Base-by-base conservation (phyloP, 2,113 vertebrate species). In the Carlito syrichta region DNA sequence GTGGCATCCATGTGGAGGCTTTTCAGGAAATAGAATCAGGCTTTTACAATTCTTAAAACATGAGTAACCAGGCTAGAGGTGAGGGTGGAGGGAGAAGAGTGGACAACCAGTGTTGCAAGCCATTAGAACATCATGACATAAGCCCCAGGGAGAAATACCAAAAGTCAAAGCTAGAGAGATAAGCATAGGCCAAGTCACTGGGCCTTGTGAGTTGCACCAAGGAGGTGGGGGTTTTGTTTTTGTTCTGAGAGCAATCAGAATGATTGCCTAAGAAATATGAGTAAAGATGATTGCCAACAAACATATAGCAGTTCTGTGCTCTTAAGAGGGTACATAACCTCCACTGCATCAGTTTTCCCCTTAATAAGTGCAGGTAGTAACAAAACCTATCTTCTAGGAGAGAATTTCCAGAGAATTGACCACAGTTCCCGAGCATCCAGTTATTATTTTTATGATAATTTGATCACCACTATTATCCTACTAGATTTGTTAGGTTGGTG, bases 81-180 rank as follows among this genome's bases (percentile, higher is more conserved):
- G 27, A 35, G 10, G 19, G 14, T 27, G 5, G 5, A 84, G n/a
- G 30, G 23, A 62, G 8, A 73, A 19, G n/a, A 56, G 35, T 0
- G 9, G 17, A 10, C 5, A 38, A 1, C 7, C 14, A 8, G 19
- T 13, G 13, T 6, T 25, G 22, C 1, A 8, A 35, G 35, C 50
- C 30, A 10, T 0, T 5, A 14, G 54, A 50, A 16, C 35, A 35
- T 58, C 25, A 58, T 1, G 6, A 10, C n/a, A 48, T 19, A 52
- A 68, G 50, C n/a, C 6, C 5, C 0, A 1, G 13, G 2, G 13
- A 84, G 40, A 50, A n/a, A 17, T 1, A 13, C 19, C 25, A 45
- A 63, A 40, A 68, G n/a, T 1, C 19, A 22, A 35, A 25, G 32
- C 30, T 16, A 6, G 12, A 11, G 38, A 9, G 38, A n/a, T 7